Base-by-base conservation (phyloP, 2,797 vertebrate species). In the Gadopsis bispinosus region DNA sequence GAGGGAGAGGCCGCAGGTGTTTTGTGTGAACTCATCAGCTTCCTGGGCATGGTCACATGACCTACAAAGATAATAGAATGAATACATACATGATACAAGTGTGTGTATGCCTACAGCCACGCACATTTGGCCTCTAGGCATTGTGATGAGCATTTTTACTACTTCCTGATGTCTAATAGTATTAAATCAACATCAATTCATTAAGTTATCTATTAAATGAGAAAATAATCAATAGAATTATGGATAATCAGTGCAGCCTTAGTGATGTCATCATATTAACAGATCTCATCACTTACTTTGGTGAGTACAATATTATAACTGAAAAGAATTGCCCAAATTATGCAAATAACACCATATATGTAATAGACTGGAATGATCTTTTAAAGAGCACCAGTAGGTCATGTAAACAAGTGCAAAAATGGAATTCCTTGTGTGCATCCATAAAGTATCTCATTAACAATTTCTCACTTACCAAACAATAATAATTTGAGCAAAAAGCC, bases 371-470 rank as follows among this genome's bases (percentile, higher is more conserved):
- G 7, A 67, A 26, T 56, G 0, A 47, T n/a, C 16, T 80, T 45
- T 26, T 29, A 33, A n/a, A 50, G 31, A 73, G 29, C 48, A 35
- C 4, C 16, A 1, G 59, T 11, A 6, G 35, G 16, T 65, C 35
- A 69, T 61, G 67, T 48, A 78, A 70, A 75, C 54, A 50, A 64
- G 11, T 22, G 20, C 13, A 14, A 59, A n/a, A 35, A 35, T 35
- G 58, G 54, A 76, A 65, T 51, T 73, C 62, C 53, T 62, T 13
- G 12, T 64, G 45, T 64, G 45, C 50, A 13, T 73, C 55, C 41
- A 22, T 65, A 64, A 55, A 75, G 33, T 69, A 59, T 70, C 75
- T 83, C 65, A 74, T 70, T 79, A 59, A 59, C 55, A 79, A 17
- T 84, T 77, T 74, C 71, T 79, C 83, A 70, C 60, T 60, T 62